phyloP scores from a whole-genome alignment of 2,113 vertebrate species.

The Phoxinus phoxinus region DNA sequence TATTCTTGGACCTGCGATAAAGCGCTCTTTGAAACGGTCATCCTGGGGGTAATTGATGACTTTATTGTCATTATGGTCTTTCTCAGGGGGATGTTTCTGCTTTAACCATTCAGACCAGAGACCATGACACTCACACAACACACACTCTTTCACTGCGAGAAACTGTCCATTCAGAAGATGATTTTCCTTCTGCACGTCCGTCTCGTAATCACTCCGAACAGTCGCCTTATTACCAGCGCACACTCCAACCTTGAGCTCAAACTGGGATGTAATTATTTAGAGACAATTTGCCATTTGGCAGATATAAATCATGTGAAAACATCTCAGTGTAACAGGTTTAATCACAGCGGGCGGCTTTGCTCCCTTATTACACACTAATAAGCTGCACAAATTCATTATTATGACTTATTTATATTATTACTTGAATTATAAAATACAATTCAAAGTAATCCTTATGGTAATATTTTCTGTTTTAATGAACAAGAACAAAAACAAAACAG shows the following conservation, averaged over 20 bases:
- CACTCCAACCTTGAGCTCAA: slow-evolving; percentile 35
- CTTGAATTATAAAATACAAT: no score
- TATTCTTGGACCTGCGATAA: slow-evolving; percentile 97
- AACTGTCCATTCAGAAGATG: background rate
- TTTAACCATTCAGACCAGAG: slow-evolving; percentile 88
- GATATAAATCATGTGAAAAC: slow-evolving; percentile 39
- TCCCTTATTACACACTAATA: background rate
- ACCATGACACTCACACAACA: slow-evolving; percentile 86
- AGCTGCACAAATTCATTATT: background rate
- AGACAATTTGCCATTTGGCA: slow-evolving; percentile 52
- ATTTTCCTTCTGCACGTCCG: background rate
- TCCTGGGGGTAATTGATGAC: slow-evolving; percentile 93
- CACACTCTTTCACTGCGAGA: background rate
- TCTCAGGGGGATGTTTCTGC: slow-evolving; percentile 87
- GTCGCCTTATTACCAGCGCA: slow-evolving; percentile 4
- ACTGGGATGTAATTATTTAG: slow-evolving; percentile 51
- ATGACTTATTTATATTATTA: no score
- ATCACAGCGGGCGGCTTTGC: background rate
- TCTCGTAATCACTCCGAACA: slow-evolving; percentile 3
- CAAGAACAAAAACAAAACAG: no score
- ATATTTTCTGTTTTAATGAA: no score
- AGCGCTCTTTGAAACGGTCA: slow-evolving; percentile 92
- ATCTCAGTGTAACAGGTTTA: slow-evolving; percentile 22
- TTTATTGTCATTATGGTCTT: slow-evolving; percentile 96
- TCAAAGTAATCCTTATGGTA: no score